These are phyloP conservation scores for Eupithecia tripunctaria DNA, from an alignment of 2,888 invertebrate species.

Conservation along the genomic window DNA sequence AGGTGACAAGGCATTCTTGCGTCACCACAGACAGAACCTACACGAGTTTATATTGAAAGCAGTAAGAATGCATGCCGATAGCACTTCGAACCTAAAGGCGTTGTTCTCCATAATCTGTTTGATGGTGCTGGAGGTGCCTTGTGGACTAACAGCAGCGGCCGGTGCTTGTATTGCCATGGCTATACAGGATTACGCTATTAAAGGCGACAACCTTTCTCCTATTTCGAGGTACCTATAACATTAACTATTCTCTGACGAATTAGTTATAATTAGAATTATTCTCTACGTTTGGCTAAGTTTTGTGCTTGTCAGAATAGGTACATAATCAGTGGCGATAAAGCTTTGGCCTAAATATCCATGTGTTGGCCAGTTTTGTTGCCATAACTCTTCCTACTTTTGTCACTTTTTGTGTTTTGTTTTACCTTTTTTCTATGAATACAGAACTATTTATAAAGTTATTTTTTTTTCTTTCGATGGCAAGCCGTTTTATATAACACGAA, in stretches of 20 bases:
- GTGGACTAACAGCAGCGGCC: conserved; percentile 85
- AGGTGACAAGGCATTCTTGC: conserved; percentile 81
- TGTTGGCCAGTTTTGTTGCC: neutral
- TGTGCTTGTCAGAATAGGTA: neutral
- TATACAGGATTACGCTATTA: neutral
- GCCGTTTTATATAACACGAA: too few species aligned
- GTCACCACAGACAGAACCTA: conserved; percentile 75
- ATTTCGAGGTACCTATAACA: neutral
- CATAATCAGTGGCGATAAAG: neutral
- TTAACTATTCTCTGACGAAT: too few species aligned
- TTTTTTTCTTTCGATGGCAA: too few species aligned
- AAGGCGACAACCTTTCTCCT: neutral
- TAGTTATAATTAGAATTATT: neutral
- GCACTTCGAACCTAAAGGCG: conserved; percentile 80
- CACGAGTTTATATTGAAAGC: conserved; percentile 71
- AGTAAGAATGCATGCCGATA: conserved; percentile 72
- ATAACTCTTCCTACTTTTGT: neutral
- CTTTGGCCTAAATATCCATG: neutral
- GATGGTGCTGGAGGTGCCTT: conserved; percentile 85
- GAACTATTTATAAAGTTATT: too few species aligned
- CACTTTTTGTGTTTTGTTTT: too few species aligned
- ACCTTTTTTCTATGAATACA: too few species aligned
- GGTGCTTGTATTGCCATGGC: conserved; percentile 73
- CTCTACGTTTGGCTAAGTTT: neutral
- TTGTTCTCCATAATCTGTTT: conserved; percentile 83